Evolutionary conservation across 2,797 vertebrate species (phyloP).

Genomic region (Cirrhinus mrigala): DNA sequence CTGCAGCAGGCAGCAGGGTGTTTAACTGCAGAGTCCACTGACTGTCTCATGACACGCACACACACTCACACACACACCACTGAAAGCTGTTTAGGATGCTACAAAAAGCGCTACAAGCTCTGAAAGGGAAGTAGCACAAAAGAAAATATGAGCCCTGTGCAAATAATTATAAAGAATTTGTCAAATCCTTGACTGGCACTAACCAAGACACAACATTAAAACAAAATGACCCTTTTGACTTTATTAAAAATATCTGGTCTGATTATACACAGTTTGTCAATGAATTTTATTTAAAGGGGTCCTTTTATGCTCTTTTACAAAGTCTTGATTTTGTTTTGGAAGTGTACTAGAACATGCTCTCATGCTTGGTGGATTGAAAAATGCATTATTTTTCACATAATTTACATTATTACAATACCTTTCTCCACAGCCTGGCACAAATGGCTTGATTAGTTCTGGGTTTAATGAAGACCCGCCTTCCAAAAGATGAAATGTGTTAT

Average conservation of each 20-base stretch:
- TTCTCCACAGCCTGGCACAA: too few species aligned
- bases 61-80: neutral
- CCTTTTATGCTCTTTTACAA: too few species aligned
- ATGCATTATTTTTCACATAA: too few species aligned
- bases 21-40: slow-evolving; percentile 36
- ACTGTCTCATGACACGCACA: neutral
- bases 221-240: neutral
- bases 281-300: too few species aligned
- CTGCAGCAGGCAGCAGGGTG: slow-evolving; percentile 14
- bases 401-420: too few species aligned
- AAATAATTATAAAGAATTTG: neutral
- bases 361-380: too few species aligned
- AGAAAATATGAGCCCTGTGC: neutral
- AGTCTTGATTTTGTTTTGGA: too few species aligned
- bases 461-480: too few species aligned
- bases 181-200: neutral
- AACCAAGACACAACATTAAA: neutral
- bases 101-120: neutral
- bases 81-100: neutral
- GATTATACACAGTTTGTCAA: neutral
- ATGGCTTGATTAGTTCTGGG: too few species aligned
- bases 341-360: too few species aligned
- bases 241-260: neutral
- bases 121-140: slow-evolving; percentile 1
- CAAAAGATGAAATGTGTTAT: too few species aligned